Percentiles rank a stretch among this genome's conserved stretches.
These are phyloP conservation scores for Acleris laterana DNA, from an alignment of 2,888 invertebrate species.

Conservation along the genomic window DNA sequence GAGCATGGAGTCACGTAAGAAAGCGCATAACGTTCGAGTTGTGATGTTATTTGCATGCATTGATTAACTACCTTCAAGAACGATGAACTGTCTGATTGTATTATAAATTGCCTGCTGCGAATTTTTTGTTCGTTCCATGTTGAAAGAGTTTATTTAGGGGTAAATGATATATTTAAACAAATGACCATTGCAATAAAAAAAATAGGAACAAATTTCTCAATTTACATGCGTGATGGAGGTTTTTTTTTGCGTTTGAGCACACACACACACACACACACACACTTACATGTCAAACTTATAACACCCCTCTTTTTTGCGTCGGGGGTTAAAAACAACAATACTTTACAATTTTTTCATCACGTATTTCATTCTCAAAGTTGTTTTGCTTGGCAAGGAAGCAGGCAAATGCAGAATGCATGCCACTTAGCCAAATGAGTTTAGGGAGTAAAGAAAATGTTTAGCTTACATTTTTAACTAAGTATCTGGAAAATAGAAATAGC, in stretches of 20 bases:
- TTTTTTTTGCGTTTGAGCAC: too few species aligned
- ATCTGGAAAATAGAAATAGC: not conserved
- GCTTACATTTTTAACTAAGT: conserved; percentile 5
- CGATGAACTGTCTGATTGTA: conserved; percentile 45
- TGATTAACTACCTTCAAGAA: conserved; percentile 19
- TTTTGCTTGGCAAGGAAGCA: conserved; percentile 10
- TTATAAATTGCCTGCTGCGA: conserved; percentile 39
- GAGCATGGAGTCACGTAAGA: conserved; percentile 62
- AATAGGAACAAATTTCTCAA: too few species aligned
- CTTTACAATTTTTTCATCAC: too few species aligned
- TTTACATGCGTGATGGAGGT: too few species aligned
- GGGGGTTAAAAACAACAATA: too few species aligned
- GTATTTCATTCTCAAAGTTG: not conserved
- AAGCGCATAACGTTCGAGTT: conserved; percentile 55
- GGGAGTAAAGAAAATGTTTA: conserved; percentile 1
- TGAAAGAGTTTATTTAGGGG: not conserved
- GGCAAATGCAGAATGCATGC: conserved; percentile 3
- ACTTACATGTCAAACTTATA: too few species aligned
- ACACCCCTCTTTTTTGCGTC: too few species aligned
- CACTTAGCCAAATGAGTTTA: conserved; percentile 25
- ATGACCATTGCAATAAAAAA: too few species aligned
- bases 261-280: too few species aligned
- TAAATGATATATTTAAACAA: too few species aligned
- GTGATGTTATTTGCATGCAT: conserved; percentile 46
- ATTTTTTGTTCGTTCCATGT: conserved; percentile 2